phyloP scores from a whole-genome alignment of 2,888 invertebrate species.

The Sylvicola fuscatus region DNA sequence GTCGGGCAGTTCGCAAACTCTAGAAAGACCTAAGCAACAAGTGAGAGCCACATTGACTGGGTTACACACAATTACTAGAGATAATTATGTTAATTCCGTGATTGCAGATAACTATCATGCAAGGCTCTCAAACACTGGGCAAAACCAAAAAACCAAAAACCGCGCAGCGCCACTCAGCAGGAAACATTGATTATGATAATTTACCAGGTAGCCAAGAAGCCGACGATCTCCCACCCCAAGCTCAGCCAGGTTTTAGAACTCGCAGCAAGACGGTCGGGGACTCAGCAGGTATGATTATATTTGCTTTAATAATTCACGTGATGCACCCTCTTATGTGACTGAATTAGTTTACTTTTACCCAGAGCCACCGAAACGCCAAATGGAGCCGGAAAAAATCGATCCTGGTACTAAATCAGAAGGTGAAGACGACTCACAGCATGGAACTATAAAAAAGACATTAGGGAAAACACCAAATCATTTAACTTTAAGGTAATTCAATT shows the following conservation, averaged over 20 bases:
- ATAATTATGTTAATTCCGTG: neutral
- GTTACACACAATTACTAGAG: conserved; percentile 8
- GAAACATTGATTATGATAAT: conserved; percentile 70
- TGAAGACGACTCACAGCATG: conserved; percentile 59
- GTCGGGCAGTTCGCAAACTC: conserved; percentile 32
- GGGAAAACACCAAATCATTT: conserved; percentile 87
- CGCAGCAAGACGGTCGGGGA: conserved; percentile 87
- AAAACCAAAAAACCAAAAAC: conserved; percentile 59
- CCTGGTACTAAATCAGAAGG: conserved; percentile 72
- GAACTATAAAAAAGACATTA: conserved; percentile 42
- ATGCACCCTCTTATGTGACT: neutral
- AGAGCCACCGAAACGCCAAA: conserved; percentile 20
- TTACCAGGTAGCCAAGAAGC: conserved; percentile 54
- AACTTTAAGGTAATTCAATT: conserved; percentile 43
- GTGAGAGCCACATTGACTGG: conserved; percentile 16
- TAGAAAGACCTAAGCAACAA: conserved; percentile 43
- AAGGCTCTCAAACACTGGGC: conserved; percentile 62
- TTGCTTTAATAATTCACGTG: neutral
- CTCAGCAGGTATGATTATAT: conserved; percentile 37
- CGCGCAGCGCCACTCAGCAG: conserved; percentile 60
- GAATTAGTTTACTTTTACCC: neutral
- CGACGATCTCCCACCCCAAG: conserved; percentile 33
- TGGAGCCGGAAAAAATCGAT: conserved; percentile 36
- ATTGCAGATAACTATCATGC: conserved; percentile 38
- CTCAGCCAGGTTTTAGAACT: conserved; percentile 41